Percentiles rank a stretch among this genome's conserved stretches.
phyloP scores from a whole-genome alignment of 2,113 vertebrate species.

The Poeciliopsis retropinna region DNA sequence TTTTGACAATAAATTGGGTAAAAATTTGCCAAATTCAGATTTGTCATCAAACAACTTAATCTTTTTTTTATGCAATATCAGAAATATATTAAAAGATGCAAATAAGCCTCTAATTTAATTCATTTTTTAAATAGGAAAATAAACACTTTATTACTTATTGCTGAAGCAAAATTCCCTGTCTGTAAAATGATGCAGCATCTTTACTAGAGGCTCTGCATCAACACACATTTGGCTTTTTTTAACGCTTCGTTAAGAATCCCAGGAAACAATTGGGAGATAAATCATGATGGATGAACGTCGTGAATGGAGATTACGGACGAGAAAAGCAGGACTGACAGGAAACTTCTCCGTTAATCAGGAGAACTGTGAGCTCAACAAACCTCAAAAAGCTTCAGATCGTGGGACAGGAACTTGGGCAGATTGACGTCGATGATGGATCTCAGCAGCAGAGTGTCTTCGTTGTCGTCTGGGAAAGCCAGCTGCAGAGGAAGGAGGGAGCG shows the following conservation, averaged over 20 bases:
- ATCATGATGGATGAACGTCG: slow-evolving; percentile 21
- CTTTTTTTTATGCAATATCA: too few species aligned
- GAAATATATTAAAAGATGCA: too few species aligned
- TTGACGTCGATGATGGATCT: slow-evolving; percentile 93
- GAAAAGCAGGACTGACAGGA: slow-evolving; percentile 40
- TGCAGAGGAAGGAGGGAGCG: slow-evolving; percentile 55
- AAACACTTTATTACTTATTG: too few species aligned
- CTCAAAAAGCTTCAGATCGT: slow-evolving; percentile 92
- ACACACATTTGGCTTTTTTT: too few species aligned
- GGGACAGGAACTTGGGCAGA: slow-evolving; percentile 90
- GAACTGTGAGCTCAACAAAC: slow-evolving; percentile 66
- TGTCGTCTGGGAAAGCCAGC: slow-evolving; percentile 88
- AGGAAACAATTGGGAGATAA: slow-evolving; percentile 25
- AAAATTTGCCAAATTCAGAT: too few species aligned
- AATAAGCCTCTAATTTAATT: too few species aligned
- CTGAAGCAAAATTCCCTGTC: too few species aligned
- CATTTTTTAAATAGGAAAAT: too few species aligned
- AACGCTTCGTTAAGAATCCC: neutral
- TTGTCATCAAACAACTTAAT: too few species aligned
- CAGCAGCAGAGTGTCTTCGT: slow-evolving; percentile 89
- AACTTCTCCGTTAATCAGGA: slow-evolving; percentile 29
- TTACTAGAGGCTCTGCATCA: too few species aligned
- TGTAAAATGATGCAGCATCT: too few species aligned
- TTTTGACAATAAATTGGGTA: too few species aligned
- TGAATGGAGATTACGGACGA: slow-evolving; percentile 26